Conservation (phyloP, 2,888 invertebrate species). For the Mimachlamys varia region DNA sequence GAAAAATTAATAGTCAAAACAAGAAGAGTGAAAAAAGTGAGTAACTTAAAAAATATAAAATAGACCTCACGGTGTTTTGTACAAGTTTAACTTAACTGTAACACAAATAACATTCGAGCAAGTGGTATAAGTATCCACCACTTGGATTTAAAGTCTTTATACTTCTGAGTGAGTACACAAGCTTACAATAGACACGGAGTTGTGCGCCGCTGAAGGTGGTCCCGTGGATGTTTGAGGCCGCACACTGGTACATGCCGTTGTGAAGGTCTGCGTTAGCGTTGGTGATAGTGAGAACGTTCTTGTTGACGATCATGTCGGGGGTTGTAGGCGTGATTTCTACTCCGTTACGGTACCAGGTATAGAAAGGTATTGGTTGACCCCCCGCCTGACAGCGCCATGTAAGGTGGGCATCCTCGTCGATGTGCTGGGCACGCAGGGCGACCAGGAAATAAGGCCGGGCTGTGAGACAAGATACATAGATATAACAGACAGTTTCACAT, state of each 20-base stretch:
- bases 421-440: constrained; percentile 65
- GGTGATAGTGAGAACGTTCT: constrained; percentile 68
- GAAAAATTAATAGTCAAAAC: neutral
- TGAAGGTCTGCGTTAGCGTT: constrained; percentile 83
- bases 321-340: constrained; percentile 43
- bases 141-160: neutral
- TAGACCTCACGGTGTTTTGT: too few relatives aligned
- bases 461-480: constrained; percentile 43
- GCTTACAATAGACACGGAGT: constrained; percentile 90
- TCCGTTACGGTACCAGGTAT: constrained; percentile 73
- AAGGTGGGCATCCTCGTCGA: constrained; percentile 63
- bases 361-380: constrained; percentile 64
- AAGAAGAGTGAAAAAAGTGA: too few relatives aligned
- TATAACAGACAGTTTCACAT: too few relatives aligned
- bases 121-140: neutral
- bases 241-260: constrained; percentile 97
- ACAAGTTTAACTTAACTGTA: too few relatives aligned
- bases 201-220: constrained; percentile 94
- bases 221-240: constrained; percentile 93
- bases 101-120: too few relatives aligned
- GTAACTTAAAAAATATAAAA: too few relatives aligned
- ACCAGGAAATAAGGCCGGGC: constrained; percentile 71
- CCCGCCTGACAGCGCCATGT: constrained; percentile 69
- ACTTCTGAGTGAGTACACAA: neutral
- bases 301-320: constrained; percentile 40